Evolutionary conservation across 1,140 invertebrate genomes (phyloP).

Genomic region (Venturia canescens): DNA sequence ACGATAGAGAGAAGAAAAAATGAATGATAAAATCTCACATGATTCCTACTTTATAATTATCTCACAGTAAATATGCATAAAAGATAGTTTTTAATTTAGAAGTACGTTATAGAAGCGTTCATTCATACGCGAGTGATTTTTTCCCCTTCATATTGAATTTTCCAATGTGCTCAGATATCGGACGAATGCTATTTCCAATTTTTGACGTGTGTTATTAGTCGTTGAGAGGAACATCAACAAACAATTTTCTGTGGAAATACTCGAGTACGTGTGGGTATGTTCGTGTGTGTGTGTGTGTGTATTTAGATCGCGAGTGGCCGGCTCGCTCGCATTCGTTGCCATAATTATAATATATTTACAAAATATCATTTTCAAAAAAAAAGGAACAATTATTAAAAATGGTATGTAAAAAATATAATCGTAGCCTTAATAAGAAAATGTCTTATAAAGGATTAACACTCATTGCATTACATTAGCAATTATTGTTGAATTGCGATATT

Average conservation of each 20-base stretch:
- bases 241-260: background rate
- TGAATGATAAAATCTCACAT: conserved; percentile 19
- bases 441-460: conserved; percentile 47
- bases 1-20: background rate
- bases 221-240: conserved; percentile 14
- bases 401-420: conserved; percentile 49
- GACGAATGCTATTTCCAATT: background rate
- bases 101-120: conserved; percentile 1
- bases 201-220: background rate
- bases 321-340: conserved; percentile 8
- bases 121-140: conserved; percentile 27
- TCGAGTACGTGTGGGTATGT: background rate
- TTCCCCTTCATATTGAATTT: background rate
- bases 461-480: conserved; percentile 36
- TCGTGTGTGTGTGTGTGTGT: conserved; percentile 1
- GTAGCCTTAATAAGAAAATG: conserved; percentile 31
- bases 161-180: background rate
- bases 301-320: background rate
- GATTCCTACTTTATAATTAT: conserved; percentile 38
- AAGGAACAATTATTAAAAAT: conserved; percentile 43
- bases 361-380: conserved; percentile 37
- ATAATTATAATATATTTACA: conserved; percentile 34
- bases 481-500: conserved; percentile 25
- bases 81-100: background rate
- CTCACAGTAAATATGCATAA: conserved; percentile 30